Conservation (phyloP, 2,888 invertebrate species). For the Stegana nigrithorax region DNA sequence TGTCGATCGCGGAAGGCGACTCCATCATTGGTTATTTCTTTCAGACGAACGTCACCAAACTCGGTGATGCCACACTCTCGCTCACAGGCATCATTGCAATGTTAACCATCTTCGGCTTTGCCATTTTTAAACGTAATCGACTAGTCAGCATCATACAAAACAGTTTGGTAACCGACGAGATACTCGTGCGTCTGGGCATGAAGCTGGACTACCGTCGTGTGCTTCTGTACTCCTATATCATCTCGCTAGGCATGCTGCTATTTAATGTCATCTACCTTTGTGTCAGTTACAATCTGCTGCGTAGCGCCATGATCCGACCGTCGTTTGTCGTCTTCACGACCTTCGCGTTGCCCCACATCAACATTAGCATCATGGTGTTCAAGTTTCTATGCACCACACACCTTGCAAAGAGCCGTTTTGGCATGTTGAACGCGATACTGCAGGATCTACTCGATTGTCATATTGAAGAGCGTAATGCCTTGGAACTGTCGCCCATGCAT, state of each 20-base stretch:
- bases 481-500: conserved; percentile 61
- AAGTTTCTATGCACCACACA: conserved; percentile 61
- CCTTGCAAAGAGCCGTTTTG: conserved; percentile 59
- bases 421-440: conserved; percentile 62
- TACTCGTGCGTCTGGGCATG: conserved; percentile 60
- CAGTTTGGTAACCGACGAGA: conserved; percentile 58
- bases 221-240: conserved; percentile 53
- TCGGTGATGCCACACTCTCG: conserved; percentile 62
- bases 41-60: conserved; percentile 63
- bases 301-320: conserved; percentile 59
- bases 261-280: conserved; percentile 62
- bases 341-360: conserved; percentile 65
- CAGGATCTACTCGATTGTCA: conserved; percentile 60
- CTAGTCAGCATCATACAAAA: conserved; percentile 58
- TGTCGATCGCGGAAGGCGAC: conserved; percentile 55
- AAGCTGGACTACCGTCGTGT: conserved; percentile 61
- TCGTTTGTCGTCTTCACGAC: conserved; percentile 63
- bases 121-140: conserved; percentile 51
- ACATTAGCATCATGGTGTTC: conserved; percentile 64
- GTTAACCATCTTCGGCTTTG: conserved; percentile 63
- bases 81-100: conserved; percentile 63
- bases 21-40: conserved; percentile 67
- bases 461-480: conserved; percentile 50
- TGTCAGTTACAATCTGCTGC: conserved; percentile 59
- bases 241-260: conserved; percentile 58